phyloP scores from a whole-genome alignment of 2,113 vertebrate genomes.

The Origma solitaria region DNA sequence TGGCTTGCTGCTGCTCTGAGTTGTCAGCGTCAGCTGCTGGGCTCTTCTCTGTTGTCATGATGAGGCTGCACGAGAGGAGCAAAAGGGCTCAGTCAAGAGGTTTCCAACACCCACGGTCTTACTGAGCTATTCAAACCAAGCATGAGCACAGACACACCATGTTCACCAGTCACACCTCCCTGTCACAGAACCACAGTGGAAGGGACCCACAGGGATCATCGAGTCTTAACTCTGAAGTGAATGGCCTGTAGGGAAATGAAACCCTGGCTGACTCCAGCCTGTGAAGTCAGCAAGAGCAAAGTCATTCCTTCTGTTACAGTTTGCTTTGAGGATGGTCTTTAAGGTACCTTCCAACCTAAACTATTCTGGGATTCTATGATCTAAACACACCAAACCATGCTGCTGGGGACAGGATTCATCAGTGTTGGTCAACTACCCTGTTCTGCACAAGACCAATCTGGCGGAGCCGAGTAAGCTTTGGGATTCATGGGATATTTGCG shows the following conservation, averaged over 20 bases:
- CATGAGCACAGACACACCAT: background rate
- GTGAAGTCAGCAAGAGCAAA: background rate
- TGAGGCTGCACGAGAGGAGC: constrained; percentile 64
- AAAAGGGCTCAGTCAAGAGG: background rate
- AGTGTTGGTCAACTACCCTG: rapidly evolving
- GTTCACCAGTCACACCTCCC: background rate
- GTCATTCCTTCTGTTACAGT: background rate
- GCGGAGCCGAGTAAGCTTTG: background rate
- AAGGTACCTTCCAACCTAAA: background rate
- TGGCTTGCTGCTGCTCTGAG: constrained; percentile 64
- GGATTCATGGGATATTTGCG: background rate
- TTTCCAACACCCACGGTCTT: background rate
- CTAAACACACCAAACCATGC: background rate
- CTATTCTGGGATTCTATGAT: background rate
- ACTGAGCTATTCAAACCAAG: background rate
- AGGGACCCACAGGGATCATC: background rate
- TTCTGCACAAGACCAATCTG: background rate
- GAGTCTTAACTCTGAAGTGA: background rate
- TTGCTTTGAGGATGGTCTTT: background rate
- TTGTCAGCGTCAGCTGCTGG: constrained; percentile 67
- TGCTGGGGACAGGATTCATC: background rate
- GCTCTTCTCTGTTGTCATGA: constrained; percentile 96
- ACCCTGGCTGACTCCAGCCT: background rate
- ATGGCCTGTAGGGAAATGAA: background rate
- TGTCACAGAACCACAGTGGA: background rate